These are phyloP conservation scores for Centropus bengalensis DNA, from an alignment of 2,113 vertebrate genomes.

Conservation along the genomic window DNA sequence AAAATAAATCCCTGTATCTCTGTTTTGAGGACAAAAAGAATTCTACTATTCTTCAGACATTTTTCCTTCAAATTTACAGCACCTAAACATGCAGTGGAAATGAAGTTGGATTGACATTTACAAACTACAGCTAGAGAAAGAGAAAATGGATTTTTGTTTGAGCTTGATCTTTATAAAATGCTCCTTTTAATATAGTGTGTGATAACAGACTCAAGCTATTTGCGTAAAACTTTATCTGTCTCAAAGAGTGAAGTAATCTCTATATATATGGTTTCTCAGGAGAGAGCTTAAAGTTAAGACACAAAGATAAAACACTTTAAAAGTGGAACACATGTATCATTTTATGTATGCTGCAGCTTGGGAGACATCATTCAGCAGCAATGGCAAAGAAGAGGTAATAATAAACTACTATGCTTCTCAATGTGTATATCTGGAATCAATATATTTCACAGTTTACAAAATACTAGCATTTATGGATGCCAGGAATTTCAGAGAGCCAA, in stretches of 20 bases:
- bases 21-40: neutral
- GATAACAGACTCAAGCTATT: neutral
- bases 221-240: neutral
- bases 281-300: conserved; percentile 13
- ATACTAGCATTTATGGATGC: neutral
- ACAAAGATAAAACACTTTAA: neutral
- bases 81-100: neutral
- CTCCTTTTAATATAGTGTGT: neutral
- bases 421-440: neutral
- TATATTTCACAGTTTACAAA: conserved; percentile 11
- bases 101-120: neutral
- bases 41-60: neutral
- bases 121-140: neutral
- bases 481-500: neutral
- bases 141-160: neutral
- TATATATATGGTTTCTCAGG: neutral
- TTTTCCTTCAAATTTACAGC: neutral
- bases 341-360: neutral
- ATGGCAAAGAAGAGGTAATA: neutral
- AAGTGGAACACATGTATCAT: neutral
- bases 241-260: neutral
- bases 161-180: neutral
- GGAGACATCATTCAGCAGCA: conserved; percentile 7
- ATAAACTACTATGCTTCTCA: neutral
- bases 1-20: neutral